Base-by-base conservation (phyloP, 2,888 invertebrate genomes). In the Amphimallon solstitiale region DNA sequence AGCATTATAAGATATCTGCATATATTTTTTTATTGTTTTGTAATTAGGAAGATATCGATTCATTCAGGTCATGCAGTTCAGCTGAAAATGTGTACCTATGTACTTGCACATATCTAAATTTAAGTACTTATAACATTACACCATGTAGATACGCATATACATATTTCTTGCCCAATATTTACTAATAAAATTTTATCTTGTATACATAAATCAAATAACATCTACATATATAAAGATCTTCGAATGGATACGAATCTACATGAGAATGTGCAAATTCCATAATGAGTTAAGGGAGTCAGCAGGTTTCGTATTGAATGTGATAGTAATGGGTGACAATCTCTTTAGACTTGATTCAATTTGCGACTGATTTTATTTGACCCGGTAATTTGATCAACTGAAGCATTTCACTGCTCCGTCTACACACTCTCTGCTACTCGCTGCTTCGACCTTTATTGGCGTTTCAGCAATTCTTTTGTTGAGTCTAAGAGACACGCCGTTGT, bases 301-400 rank as follows among this genome's bases (percentile, higher is more conserved):
- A 63, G 63, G 63, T 46, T 63, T 46, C 45, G 63, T 29, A 54
- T 79, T 79, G 80, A 77, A 79, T 78, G 81, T 78, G 80, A 80
- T 79, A 76, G 78, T 80, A 81, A 80, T 80, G 80, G 80, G 79
- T 73, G 78, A 80, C 78, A 81, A 81, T 80, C 79, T 79, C 79
- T 80, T 79, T 78, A 80, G 76, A 78, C 74, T 77, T 77, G 77
- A 81, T 80, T 78, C 80, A 78, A 81, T 80, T 80, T 79, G 77
- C 72, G 74, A 76, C 77, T 78, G 81, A 79, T 81, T 81, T 80
- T 80, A 79, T 81, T 81, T 79, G 80, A 80, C 79, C 78, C 78
- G 76, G 77, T 80, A 81, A 81, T 80, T 80, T 77, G 79, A 80
- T 81, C 78, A 78, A 72, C 60, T 66, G 63, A 46, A 54, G 63